Evolutionary conservation across 1,140 invertebrate species (phyloP).

Genomic region (Diploscapter pachys): DNA sequence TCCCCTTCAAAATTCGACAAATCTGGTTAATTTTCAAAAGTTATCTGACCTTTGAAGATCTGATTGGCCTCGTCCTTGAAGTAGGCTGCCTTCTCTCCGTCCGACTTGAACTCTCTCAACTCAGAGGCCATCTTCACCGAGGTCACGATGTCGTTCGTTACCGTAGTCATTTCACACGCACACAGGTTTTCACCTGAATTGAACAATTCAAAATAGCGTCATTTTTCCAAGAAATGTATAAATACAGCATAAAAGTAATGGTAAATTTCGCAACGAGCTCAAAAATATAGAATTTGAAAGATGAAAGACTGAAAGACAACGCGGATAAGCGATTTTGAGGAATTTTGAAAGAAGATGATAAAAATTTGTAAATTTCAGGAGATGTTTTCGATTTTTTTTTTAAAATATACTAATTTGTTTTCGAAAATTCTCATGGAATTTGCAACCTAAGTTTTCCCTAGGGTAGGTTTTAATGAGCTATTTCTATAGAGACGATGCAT

Average conservation of each 20-base stretch:
- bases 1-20: neutral
- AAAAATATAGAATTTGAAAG: neutral
- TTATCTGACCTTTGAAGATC: slow-evolving; percentile 76
- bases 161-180: neutral
- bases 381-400: too few relatives aligned
- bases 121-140: slow-evolving; percentile 16
- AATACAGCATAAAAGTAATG: too few relatives aligned
- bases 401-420: too few relatives aligned
- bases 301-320: neutral
- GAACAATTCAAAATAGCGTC: too few relatives aligned
- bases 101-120: slow-evolving; percentile 15
- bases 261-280: neutral
- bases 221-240: too few relatives aligned
- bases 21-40: slow-evolving; percentile 24
- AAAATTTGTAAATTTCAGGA: too few relatives aligned
- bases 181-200: too few relatives aligned
- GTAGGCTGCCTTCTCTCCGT: slow-evolving; percentile 67
- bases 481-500: too few relatives aligned
- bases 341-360: too few relatives aligned
- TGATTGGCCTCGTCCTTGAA: slow-evolving; percentile 79
- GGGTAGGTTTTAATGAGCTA: too few relatives aligned
- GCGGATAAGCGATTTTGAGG: neutral
- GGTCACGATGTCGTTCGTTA: slow-evolving; percentile 26
- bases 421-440: too few relatives aligned
- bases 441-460: too few relatives aligned